phyloP scores from a whole-genome alignment of 2,888 invertebrate species.

The Microplitis deprimator region DNA sequence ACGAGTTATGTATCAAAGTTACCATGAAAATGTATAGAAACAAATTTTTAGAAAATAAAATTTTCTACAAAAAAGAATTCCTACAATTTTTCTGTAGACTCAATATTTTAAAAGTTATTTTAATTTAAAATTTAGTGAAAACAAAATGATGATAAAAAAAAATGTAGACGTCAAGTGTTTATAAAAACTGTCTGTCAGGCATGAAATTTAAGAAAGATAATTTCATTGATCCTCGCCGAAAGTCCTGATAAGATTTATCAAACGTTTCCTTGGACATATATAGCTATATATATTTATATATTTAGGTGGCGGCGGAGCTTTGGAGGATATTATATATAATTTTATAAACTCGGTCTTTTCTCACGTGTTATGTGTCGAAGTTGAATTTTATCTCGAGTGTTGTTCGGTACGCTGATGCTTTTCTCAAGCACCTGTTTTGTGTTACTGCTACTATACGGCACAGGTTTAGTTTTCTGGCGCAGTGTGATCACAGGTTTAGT shows the following conservation, averaged over 20 bases:
- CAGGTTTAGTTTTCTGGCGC: background rate
- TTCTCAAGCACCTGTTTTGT: conserved; percentile 8
- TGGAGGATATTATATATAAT: background rate
- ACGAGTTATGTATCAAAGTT: too few relatives aligned
- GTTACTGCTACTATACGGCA: background rate
- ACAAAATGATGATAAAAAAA: too few relatives aligned
- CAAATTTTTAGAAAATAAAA: too few relatives aligned
- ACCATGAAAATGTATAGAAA: too few relatives aligned
- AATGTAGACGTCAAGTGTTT: too few relatives aligned
- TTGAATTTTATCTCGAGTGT: background rate
- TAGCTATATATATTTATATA: background rate
- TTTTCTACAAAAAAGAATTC: too few relatives aligned
- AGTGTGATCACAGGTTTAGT: background rate
- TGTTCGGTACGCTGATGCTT: background rate
- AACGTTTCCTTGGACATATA: background rate
- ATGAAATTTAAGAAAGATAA: conserved; percentile 10
- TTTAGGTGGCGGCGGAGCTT: background rate
- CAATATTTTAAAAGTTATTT: too few relatives aligned
- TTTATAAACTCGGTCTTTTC: background rate
- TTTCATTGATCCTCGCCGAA: conserved; percentile 21
- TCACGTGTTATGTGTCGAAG: background rate
- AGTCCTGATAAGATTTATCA: conserved; percentile 29
- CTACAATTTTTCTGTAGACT: too few relatives aligned
- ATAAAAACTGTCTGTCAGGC: background rate
- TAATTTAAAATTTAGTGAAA: too few relatives aligned